Evolutionary conservation across 2,797 vertebrate species (phyloP).

Genomic region (Oophaga sylvatica): DNA sequence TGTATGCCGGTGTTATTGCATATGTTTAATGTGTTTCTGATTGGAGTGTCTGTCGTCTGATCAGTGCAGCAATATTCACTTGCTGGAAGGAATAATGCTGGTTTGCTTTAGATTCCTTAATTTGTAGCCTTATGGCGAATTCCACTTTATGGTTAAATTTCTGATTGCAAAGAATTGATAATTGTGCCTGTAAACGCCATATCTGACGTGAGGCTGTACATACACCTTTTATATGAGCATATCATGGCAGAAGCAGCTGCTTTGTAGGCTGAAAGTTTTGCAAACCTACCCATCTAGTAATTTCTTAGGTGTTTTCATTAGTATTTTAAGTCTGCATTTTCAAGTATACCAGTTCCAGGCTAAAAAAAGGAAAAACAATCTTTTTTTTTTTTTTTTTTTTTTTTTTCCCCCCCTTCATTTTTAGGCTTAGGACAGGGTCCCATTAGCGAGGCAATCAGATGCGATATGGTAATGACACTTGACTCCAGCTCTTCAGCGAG

Average conservation of each 20-base stretch:
- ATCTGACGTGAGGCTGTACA: not conserved
- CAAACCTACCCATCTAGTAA: not conserved
- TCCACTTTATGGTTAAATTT: not conserved
- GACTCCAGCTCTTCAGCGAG: too few species aligned
- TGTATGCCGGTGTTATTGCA: slow-evolving; percentile 25
- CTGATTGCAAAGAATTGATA: not conserved
- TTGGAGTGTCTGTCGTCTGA: not conserved
- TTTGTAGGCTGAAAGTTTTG: not conserved
- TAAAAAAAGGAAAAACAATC: not conserved
- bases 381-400: not conserved
- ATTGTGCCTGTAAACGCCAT: not conserved
- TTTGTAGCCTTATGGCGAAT: not conserved
- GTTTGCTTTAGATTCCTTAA: not conserved
- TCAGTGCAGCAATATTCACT: not conserved
- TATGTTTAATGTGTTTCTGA: not conserved
- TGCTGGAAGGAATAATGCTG: not conserved
- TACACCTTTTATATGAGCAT: not conserved
- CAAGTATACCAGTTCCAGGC: not conserved
- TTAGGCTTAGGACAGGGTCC: not conserved
- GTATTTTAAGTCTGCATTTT: not conserved
- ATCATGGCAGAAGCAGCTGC: not conserved
- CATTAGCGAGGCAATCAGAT: too few species aligned
- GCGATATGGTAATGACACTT: too few species aligned
- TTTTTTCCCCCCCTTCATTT: not conserved
- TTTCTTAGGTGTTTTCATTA: not conserved